Percentiles rank a stretch among this genome's conserved stretches.
Conservation (phyloP, 2,888 invertebrate genomes). For the Morinoia aosen region DNA sequence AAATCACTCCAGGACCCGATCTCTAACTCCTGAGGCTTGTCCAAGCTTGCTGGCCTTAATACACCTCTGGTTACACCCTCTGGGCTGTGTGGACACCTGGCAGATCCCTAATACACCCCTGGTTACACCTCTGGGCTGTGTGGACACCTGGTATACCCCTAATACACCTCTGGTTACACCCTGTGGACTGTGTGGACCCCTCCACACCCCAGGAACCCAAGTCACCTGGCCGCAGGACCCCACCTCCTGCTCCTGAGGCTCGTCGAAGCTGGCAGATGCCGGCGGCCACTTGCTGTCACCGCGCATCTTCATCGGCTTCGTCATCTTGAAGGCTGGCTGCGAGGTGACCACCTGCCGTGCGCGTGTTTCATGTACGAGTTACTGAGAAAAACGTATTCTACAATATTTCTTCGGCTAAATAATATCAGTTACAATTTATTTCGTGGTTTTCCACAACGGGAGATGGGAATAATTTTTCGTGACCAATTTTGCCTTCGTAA, state of each 20-base stretch:
- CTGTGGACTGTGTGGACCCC: background rate
- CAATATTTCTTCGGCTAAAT: background rate
- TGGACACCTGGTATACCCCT: background rate
- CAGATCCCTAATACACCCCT: no score
- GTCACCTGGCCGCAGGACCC: background rate
- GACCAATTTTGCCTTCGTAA: conserved; percentile 73
- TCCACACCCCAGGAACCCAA: background rate
- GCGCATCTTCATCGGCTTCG: conserved; percentile 80
- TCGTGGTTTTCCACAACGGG: background rate
- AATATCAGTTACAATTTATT: background rate
- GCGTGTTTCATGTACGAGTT: background rate
- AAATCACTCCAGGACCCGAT: background rate
- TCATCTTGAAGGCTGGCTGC: conserved; percentile 80
- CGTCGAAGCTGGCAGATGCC: conserved; percentile 48
- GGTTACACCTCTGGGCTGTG: background rate
- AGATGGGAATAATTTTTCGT: background rate
- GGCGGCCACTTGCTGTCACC: conserved; percentile 77
- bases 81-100: background rate
- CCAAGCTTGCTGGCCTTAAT: background rate
- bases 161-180: background rate
- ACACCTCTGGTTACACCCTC: background rate
- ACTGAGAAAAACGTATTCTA: background rate
- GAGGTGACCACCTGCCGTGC: conserved; percentile 77
- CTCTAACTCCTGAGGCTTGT: background rate
- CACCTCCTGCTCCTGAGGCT: conserved; percentile 44